These are phyloP conservation scores for Rhizoglyphus robini DNA, from an alignment of 1,140 invertebrate species.

Conservation along the genomic window DNA sequence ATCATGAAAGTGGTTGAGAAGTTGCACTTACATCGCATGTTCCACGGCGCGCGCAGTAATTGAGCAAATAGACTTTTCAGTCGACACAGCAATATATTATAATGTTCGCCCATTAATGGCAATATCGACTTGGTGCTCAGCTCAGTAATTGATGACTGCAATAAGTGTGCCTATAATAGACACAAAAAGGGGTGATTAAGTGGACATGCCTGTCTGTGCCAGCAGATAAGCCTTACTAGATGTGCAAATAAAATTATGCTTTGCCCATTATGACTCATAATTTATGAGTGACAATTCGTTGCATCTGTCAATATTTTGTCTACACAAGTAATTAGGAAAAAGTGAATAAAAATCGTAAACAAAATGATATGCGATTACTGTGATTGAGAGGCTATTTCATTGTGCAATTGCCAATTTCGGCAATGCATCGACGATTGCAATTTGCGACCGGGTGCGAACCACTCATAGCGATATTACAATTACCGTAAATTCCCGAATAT, in stretches of 20 bases:
- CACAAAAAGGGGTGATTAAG: not conserved
- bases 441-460: too few species aligned
- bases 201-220: too few species aligned
- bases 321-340: not conserved
- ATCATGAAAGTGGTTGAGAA: not conserved
- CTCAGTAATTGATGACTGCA: not conserved
- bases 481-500: too few species aligned
- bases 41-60: not conserved
- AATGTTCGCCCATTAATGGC: conserved; percentile 2
- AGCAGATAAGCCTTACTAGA: too few species aligned
- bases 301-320: not conserved
- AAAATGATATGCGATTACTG: conserved; percentile 13
- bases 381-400: not conserved
- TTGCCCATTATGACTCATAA: not conserved
- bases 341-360: conserved; percentile 10
- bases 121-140: conserved; percentile 10
- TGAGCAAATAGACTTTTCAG: not conserved
- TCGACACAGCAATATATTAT: not conserved
- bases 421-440: too few species aligned
- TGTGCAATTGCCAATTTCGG: not conserved
- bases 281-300: not conserved
- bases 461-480: too few species aligned
- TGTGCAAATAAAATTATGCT: conserved; percentile 3
- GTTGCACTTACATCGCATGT: conserved; percentile 21
- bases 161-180: not conserved